These are phyloP conservation scores for Sylvilagus floridanus DNA, from an alignment of 2,797 vertebrate species.

Conservation along the genomic window DNA sequence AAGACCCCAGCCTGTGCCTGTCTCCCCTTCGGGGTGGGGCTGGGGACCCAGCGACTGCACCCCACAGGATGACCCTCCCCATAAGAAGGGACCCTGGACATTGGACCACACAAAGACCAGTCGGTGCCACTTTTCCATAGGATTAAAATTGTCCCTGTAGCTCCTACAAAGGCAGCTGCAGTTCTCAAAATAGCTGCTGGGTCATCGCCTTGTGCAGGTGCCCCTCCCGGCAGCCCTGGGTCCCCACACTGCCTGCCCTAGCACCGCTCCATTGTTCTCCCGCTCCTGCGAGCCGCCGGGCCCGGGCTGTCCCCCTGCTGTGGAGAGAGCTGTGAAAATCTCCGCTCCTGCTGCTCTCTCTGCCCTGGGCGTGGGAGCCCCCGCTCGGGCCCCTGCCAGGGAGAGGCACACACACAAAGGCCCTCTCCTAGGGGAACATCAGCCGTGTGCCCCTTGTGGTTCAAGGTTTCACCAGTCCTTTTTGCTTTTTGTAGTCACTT, in stretches of 20 bases:
- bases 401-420: accelerated
- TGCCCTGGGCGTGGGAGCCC: background rate
- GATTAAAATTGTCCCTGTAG: background rate
- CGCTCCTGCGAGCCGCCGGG: background rate
- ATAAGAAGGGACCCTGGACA: background rate
- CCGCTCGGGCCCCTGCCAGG: background rate
- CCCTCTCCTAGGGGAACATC: background rate
- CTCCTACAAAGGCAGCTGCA: background rate
- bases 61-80: background rate
- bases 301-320: too few species aligned
- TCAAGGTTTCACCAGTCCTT: background rate
- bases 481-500: too few species aligned
- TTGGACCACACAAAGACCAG: background rate
- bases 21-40: accelerated
- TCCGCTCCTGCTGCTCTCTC: background rate
- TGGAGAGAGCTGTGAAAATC: too few species aligned
- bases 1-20: too few species aligned
- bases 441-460: background rate
- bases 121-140: background rate
- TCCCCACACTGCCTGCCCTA: background rate
- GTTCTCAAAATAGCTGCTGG: background rate
- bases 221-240: background rate
- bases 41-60: background rate
- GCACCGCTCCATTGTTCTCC: background rate
- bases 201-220: too few species aligned